These are phyloP conservation scores for Ferdinandea cuprea DNA, from an alignment of 2,888 invertebrate species.

Conservation along the genomic window DNA sequence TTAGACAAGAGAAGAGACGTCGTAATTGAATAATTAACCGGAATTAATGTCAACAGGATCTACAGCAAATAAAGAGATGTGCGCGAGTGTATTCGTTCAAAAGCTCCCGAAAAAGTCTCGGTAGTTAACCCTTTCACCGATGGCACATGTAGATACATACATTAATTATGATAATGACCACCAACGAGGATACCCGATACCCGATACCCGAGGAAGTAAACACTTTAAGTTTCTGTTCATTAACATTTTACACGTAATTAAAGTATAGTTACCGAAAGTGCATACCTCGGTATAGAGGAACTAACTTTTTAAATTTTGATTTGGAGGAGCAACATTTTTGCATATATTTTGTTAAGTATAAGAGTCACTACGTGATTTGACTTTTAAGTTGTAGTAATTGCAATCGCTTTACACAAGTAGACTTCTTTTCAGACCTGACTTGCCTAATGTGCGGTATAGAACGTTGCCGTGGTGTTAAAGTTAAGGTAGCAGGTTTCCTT, in stretches of 20 bases:
- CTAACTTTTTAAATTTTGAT: not conserved
- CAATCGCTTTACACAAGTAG: too few relatives aligned
- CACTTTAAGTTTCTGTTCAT: not conserved
- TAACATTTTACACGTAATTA: slow-evolving; percentile 4
- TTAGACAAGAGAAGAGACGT: slow-evolving; percentile 31
- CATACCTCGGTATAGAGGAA: not conserved
- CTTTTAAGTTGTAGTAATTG: too few relatives aligned
- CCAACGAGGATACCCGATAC: not conserved
- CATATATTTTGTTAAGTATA: not conserved
- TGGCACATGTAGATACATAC: not conserved
- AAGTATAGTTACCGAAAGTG: slow-evolving; percentile 16
- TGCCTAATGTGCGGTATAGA: too few relatives aligned
- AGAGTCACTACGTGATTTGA: not conserved
- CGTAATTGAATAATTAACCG: slow-evolving; percentile 68
- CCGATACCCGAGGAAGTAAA: not conserved
- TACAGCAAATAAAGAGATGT: not conserved
- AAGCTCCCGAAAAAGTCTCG: not conserved
- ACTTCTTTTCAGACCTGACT: too few relatives aligned
- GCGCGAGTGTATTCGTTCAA: not conserved
- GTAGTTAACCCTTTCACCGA: not conserved
- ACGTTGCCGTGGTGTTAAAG: too few relatives aligned
- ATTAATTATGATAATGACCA: slow-evolving; percentile 33
- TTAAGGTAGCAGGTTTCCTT: too few relatives aligned
- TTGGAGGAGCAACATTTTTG: not conserved
- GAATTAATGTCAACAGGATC: slow-evolving; percentile 51